Evolutionary conservation across 2,888 invertebrate genomes (phyloP), one percentile per base, ranked within the genome.

Genomic region (Phrixothrix hirtus): DNA sequence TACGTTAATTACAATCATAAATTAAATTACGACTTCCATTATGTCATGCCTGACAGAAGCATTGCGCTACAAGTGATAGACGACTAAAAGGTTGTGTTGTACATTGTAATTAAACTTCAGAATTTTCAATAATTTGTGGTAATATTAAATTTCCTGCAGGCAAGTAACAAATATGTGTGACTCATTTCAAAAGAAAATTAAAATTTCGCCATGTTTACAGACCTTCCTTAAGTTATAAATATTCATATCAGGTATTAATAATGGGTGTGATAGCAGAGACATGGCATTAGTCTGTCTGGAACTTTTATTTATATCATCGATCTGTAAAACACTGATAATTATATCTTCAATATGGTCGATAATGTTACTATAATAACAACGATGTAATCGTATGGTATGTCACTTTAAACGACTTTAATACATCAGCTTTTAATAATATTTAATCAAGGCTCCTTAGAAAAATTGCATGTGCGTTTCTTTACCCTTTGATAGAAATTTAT

Each of bases 161-260:
- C 7, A 36, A 43, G 31, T 46, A 27, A 41, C 48, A 14, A 35
- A 29, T 15, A 27, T 30, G 27, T 34, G 36, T 41, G 48, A 48
- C 48, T 44, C 48, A 48, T 48, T 27, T 43, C 31, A 30, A 43
- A 27, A 47, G 47, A 54, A 48, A 41, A 32, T 32, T 17, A 29
- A 41, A 45, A 38, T 44, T 37, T 43, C 35, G 13, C 16, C 21
- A 30, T 45, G 35, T 25, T 43, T 21, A 35, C 26, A 37, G 55
- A 58, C 60, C 55, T 55, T 55, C 55, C 59, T 53, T 41, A 53
- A 43, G 55, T 53, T 53, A 59, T 59, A 59, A 59, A 59, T 59
- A 59, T 59, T 59, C 57, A 59, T 59, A 52, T 31, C 36, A 9
- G 26, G 15, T 13, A 37, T 26, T 21, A 50, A 51, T 55, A 55